These are phyloP conservation scores for Pectinophora gossypiella DNA, from an alignment of 1,140 invertebrate genomes.

Conservation along the genomic window DNA sequence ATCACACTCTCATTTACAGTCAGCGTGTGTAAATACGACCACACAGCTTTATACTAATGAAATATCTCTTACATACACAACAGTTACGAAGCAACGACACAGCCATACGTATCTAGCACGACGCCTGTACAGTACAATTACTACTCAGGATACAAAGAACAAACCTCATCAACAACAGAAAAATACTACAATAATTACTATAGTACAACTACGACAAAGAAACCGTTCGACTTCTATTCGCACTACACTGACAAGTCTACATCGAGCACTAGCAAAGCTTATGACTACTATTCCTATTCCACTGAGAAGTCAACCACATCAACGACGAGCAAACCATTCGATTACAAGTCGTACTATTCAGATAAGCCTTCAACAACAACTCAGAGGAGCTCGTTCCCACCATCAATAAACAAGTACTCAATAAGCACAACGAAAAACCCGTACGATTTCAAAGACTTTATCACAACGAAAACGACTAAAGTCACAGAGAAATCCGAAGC, in stretches of 20 bases:
- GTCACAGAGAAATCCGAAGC: conserved; percentile 33
- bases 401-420: conserved; percentile 61
- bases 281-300: conserved; percentile 20
- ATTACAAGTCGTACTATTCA: conserved; percentile 15
- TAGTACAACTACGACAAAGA: conserved; percentile 40
- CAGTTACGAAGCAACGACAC: conserved; percentile 64
- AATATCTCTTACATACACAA: conserved; percentile 47
- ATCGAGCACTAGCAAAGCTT: conserved; percentile 39
- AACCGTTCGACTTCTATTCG: conserved; percentile 31
- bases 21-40: conserved; percentile 35
- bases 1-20: conserved; percentile 31
- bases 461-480: conserved; percentile 42
- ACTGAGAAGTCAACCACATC: conserved; percentile 38
- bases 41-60: conserved; percentile 36
- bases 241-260: neutral
- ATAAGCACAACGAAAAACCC: conserved; percentile 71
- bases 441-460: conserved; percentile 75
- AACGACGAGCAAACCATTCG: conserved; percentile 14
- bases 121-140: conserved; percentile 33
- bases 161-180: conserved; percentile 29
- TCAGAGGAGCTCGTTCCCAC: conserved; percentile 37
- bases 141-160: conserved; percentile 28
- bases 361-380: conserved; percentile 22
- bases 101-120: conserved; percentile 56
- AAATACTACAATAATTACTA: conserved; percentile 30